Evolutionary conservation across 1,140 invertebrate species (phyloP), one percentile per base, ranked within the genome.

Genomic region (Cataglyphis hispanica): DNA sequence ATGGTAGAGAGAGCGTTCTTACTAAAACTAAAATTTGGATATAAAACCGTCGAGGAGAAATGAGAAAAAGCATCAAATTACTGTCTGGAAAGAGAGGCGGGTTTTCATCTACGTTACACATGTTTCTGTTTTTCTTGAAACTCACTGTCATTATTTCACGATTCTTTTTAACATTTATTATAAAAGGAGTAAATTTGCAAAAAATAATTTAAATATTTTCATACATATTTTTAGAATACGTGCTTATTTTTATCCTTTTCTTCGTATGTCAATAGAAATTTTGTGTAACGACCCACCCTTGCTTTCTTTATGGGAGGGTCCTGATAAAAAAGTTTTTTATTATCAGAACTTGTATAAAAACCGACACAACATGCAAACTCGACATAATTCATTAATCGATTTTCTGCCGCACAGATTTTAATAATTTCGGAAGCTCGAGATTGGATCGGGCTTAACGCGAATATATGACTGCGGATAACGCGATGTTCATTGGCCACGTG

Each of bases 391-490:
- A 46, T 37, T n/a, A 60, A 83, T 83, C 66, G 78, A 81, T 81
- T 58, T 72, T 81, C 66, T 13, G 50, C 56, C 78, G 43, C 76
- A 25, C 43, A 37, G 64, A 70, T 72, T 70, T 56, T 19, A 70
- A 72, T 50, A 70, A 64, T 70, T 50, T 31, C 22, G 64, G 50
- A 66, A 78, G 40, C 76, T 46, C 76, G 63, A 81, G 66, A 70
- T 81, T 72, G 77, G 22, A 25, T 10, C 46, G 66, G 7, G 50
- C 37, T 81, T 72, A 81, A 72, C 53, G 53, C 67, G 37, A 72
- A 83, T 83, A 72, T 83, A 83, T 60, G 66, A 83, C 53, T 72
- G 67, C 67, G 78, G 53, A 74, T 72, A 27, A 50, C 53, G 37
- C 66, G 37, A 72, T 81, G 37, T 37, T 27, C 66, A 60, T 43